These are phyloP conservation scores for Drosophila orena DNA, from an alignment of 1,140 invertebrate species.

Conservation along the genomic window DNA sequence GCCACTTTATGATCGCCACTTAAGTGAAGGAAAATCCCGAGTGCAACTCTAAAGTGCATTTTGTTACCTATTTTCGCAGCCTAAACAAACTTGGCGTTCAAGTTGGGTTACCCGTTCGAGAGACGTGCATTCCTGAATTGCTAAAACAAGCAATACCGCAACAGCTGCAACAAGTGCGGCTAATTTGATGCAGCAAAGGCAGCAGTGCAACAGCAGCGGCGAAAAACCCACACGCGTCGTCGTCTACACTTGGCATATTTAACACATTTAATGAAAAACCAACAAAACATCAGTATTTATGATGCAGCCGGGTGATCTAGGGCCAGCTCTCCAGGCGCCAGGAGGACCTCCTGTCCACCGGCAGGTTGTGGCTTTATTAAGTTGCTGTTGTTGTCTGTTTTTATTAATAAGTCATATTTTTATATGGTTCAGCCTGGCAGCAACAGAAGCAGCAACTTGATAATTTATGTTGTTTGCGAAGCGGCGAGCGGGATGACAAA, in stretches of 20 bases:
- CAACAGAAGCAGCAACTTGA: slow-evolving; percentile 34
- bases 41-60: slow-evolving; percentile 3
- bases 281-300: slow-evolving; percentile 80
- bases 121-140: slow-evolving; percentile 14
- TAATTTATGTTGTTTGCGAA: slow-evolving; percentile 74
- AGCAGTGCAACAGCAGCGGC: neutral
- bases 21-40: slow-evolving; percentile 9
- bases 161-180: slow-evolving; percentile 48
- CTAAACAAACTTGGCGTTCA: slow-evolving; percentile 20
- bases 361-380: slow-evolving; percentile 77
- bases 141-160: slow-evolving; percentile 22
- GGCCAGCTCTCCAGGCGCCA: slow-evolving; percentile 34
- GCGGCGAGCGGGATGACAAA: slow-evolving; percentile 51
- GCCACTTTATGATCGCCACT: slow-evolving; percentile 14
- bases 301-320: slow-evolving; percentile 48
- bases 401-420: slow-evolving; percentile 83
- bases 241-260: slow-evolving; percentile 80
- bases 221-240: slow-evolving; percentile 74
- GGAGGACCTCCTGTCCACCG: slow-evolving; percentile 55
- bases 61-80: slow-evolving; percentile 3
- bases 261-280: slow-evolving; percentile 83
- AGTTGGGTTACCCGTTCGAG: slow-evolving; percentile 2
- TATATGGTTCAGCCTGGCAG: slow-evolving; percentile 55
- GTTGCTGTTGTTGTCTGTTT: slow-evolving; percentile 76
- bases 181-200: slow-evolving; percentile 52